These are phyloP conservation scores for Drosophila prolongata DNA, from an alignment of 2,888 invertebrate species.

Conservation along the genomic window DNA sequence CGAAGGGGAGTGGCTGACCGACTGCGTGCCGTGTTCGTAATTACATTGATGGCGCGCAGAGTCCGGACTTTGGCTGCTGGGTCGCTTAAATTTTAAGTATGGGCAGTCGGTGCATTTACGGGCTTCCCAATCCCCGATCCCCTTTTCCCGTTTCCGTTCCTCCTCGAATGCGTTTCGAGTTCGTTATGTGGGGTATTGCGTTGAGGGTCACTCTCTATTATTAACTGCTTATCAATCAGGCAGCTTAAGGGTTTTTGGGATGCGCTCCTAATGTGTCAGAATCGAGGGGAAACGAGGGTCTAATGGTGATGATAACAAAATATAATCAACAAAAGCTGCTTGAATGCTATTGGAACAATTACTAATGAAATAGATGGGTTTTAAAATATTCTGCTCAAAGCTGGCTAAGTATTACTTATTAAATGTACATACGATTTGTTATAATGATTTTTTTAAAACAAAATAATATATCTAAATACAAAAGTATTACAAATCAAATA, in stretches of 20 bases:
- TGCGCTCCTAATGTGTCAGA: constrained; percentile 32
- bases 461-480: too few species aligned
- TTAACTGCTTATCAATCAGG: constrained; percentile 57
- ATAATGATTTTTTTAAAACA: too few species aligned
- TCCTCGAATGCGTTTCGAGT: constrained; percentile 17
- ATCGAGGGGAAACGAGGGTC: not conserved
- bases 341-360: not conserved
- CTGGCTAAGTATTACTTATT: too few species aligned
- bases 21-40: constrained; percentile 61
- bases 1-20: constrained; percentile 15
- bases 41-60: constrained; percentile 63
- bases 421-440: not conserved
- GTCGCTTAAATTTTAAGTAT: constrained; percentile 27
- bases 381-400: not conserved
- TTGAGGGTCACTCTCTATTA: constrained; percentile 42
- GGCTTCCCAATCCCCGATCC: constrained; percentile 39
- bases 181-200: constrained; percentile 25
- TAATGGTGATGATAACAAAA: constrained; percentile 14
- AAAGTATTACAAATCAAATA: too few species aligned
- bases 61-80: constrained; percentile 32
- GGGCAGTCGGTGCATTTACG: constrained; percentile 67
- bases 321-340: not conserved
- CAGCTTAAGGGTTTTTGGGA: constrained; percentile 25
- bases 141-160: constrained; percentile 24
- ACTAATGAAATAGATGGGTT: not conserved